Evolutionary conservation across 2,113 vertebrate species (phyloP).

Genomic region (Oriolus oriolus): DNA sequence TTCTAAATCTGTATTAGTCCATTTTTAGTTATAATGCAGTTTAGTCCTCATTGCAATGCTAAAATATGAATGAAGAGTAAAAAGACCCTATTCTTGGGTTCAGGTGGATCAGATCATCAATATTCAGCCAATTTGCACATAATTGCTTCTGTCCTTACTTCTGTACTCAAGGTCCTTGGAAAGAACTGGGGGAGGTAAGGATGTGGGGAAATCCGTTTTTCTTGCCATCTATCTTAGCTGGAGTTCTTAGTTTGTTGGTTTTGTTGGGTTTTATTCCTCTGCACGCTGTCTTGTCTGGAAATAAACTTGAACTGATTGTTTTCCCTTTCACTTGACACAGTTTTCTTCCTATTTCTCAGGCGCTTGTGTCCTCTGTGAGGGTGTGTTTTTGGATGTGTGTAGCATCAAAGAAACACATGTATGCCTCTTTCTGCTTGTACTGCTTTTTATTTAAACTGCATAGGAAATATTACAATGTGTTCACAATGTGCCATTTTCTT

Average conservation of each 20-base stretch:
- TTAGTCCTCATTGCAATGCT: neutral
- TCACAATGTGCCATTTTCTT: neutral
- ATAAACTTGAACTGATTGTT: neutral
- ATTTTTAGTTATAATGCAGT: neutral
- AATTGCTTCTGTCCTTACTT: neutral
- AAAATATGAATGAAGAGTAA: neutral
- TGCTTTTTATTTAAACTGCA: neutral
- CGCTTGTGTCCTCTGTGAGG: neutral
- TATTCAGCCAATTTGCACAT: neutral
- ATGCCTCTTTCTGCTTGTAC: neutral
- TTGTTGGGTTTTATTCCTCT: neutral
- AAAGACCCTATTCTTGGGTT: neutral
- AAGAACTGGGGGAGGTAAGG: neutral
- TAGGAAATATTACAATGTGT: neutral
- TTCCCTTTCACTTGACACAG: neutral
- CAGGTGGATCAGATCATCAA: neutral
- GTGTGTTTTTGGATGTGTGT: neutral
- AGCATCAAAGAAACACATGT: neutral
- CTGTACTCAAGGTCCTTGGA: neutral
- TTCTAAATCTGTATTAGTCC: neutral
- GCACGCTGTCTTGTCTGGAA: neutral
- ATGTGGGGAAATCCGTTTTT: neutral
- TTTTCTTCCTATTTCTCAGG: neutral
- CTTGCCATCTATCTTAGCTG: neutral
- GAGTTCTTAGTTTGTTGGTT: neutral